Evolutionary conservation across 2,113 vertebrate genomes (phyloP), one percentile per base, ranked within the genome.

Genomic region (Actenoides hombroni): DNA sequence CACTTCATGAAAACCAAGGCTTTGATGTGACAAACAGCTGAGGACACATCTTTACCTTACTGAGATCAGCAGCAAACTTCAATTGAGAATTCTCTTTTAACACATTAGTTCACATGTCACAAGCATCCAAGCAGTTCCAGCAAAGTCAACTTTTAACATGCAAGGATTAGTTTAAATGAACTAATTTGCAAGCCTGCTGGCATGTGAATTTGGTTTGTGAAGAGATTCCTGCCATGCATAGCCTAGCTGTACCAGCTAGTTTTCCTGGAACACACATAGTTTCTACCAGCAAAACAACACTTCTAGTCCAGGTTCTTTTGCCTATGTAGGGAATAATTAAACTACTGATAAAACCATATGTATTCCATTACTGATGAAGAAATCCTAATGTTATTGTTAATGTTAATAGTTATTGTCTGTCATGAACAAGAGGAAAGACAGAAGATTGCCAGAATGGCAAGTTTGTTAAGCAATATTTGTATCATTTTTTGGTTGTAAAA

Each of bases 61-160:
- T 8, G 5, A 63, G 5, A 33, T 23, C 48, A 35, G 4, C 14
- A 29, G n/a, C 35, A 65, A 85, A 63, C n/a, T 16, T 78, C 79
- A 13, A 63, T 12, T 6, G 53, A 77, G 42, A 57, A 25, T 51
- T 57, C 18, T 37, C 23, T 13, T 51, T 28, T 20, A 44, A 19
- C 0, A 0, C 13, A 9, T 42, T 3, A 18, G 8, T 56, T 71
- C n/a, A 57, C 39, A 7, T 2, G 6, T 64, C 77, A 51, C 5
- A 3, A 35, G 35, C 31, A 48, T 28, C 60, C 25, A 33, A 60
- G 35, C 33, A 84, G 63, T 65, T 63, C n/a, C 39, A 86, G 31
- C 31, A 40, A 63, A 77, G 60, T 21, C 39, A 74, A 11, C 46
- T 74, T 49, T 53, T 39, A 33, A 33, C 2, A 1, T 24, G 19